Conservation (phyloP, 2,888 invertebrate genomes). For the Cyclophora albipunctata region DNA sequence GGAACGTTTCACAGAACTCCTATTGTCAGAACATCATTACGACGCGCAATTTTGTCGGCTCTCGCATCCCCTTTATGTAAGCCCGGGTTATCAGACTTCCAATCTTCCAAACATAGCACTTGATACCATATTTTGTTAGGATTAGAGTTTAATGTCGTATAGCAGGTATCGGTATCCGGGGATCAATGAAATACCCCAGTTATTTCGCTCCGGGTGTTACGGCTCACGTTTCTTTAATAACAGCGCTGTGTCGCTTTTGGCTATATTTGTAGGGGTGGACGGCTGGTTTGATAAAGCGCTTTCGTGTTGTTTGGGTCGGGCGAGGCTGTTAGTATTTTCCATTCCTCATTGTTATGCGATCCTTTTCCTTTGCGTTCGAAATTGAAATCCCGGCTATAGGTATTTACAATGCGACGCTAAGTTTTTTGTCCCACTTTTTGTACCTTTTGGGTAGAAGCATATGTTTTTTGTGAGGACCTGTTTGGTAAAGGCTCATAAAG, state of each 20-base stretch:
- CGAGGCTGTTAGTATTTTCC: slow-evolving; percentile 52
- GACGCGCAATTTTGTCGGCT: slow-evolving; percentile 63
- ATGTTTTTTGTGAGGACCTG: slow-evolving; percentile 46
- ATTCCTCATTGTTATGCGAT: slow-evolving; percentile 48
- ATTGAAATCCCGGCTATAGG: slow-evolving; percentile 42
- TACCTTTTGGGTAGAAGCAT: slow-evolving; percentile 31
- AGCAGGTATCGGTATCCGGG: slow-evolving; percentile 22
- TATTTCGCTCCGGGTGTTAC: slow-evolving; percentile 56
- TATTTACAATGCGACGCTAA: slow-evolving; percentile 50
- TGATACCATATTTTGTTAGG: slow-evolving; percentile 3
- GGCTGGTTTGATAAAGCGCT: slow-evolving; percentile 34
- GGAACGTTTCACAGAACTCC: slow-evolving; percentile 59
- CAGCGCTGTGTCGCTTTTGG: slow-evolving; percentile 40
- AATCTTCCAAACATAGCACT: slow-evolving; percentile 19
- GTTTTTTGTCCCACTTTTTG: slow-evolving; percentile 31
- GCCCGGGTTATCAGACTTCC: slow-evolving; percentile 46
- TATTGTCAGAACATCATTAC: slow-evolving; percentile 62
- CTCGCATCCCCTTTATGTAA: slow-evolving; percentile 70
- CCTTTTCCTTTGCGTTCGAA: slow-evolving; percentile 38
- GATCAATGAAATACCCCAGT: slow-evolving; percentile 61
- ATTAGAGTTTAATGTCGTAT: slow-evolving; percentile 21
- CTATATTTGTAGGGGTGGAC: slow-evolving; percentile 16
- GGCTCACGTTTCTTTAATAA: slow-evolving; percentile 33
- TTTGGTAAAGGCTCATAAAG: slow-evolving; percentile 44
- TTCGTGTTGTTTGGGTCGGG: slow-evolving; percentile 23